Conservation (phyloP, 2,888 invertebrate genomes). For the Nipponacmea schrenckii region DNA sequence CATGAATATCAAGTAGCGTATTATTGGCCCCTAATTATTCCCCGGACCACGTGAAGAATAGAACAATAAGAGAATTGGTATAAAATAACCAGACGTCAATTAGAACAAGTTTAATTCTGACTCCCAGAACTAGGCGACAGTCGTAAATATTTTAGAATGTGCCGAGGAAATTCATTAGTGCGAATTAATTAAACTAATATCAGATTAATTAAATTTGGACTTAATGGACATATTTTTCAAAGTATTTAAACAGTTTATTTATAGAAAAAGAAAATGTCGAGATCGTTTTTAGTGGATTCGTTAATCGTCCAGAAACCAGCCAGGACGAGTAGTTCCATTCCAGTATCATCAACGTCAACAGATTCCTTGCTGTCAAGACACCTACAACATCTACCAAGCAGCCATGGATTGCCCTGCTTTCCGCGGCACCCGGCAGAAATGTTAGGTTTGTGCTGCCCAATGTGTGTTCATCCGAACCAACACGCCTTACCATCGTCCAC, state of each 20-base stretch:
- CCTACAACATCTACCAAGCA: conserved; percentile 32
- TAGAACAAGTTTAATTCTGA: too few species aligned
- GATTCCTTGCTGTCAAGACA: conserved; percentile 20
- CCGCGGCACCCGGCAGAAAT: conserved; percentile 54
- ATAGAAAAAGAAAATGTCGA: conserved; percentile 51
- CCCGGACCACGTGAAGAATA: conserved; percentile 32
- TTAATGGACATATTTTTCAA: too few species aligned
- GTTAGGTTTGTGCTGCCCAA: conserved; percentile 55
- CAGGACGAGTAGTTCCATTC: conserved; percentile 14
- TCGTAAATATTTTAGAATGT: too few species aligned
- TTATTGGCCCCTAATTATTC: conserved; percentile 20
- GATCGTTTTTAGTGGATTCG: conserved; percentile 66
- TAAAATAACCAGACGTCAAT: neutral
- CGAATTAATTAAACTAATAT: too few species aligned
- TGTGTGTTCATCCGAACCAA: conserved; percentile 48
- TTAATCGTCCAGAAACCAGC: conserved; percentile 55
- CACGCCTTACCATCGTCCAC: conserved; percentile 23
- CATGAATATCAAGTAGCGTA: conserved; percentile 22
- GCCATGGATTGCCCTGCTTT: conserved; percentile 45
- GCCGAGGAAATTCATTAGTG: too few species aligned
- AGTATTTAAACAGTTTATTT: too few species aligned
- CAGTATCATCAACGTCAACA: conserved; percentile 7
- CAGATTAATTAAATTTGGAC: too few species aligned
- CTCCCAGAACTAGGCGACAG: too few species aligned
- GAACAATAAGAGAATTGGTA: conserved; percentile 28